Base-by-base conservation (phyloP, 2,888 invertebrate species). In the Coenonympha arcania region DNA sequence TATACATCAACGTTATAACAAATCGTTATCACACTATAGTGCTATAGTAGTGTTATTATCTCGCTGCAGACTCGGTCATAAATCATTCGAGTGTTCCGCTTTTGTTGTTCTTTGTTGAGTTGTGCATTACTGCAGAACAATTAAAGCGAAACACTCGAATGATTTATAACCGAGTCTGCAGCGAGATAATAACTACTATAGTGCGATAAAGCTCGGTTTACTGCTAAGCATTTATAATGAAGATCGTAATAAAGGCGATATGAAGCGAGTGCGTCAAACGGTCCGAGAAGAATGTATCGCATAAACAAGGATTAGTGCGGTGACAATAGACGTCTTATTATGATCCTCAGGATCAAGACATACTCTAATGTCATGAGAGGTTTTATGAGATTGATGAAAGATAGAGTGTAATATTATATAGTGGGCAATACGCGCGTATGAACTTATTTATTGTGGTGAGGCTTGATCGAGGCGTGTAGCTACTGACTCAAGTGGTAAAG, bases 261-360 rank as follows among this genome's bases (percentile, higher is more conserved):
- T 13, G 19, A 30, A n/a, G n/a, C n/a, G n/a, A n/a, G n/a, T 41
- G 1, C 28, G 30, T 2, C 28, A 2, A 39, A 39, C 24, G 39
- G 39, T 39, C 39, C 22, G 39, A 13, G 28, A 30, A 19, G 41
- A 28, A 28, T 30, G 30, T 18, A 19, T 39, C 9, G 6, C 22
- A 15, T 39, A 41, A 41, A 41, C 41, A 41, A 41, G 28, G 41
- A 41, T 41, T 41, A 41, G 11, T 11, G 6, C 15, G 6, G 13
- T 41, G 28, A 18, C 41, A 39, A 39, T 22, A 41, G 28, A 30
- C 19, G 19, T 30, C 28, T 30, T 41, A 19, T 24, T 24, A 6
- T 19, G 8, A 39, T 39, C 13, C 39, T 24, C 15, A 8, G 9
- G 24, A 39, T 39, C 6, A 4, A 15, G 3, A 9, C 0, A 18